Evolutionary conservation across 2,113 vertebrate genomes (phyloP), one percentile per base, ranked within the genome.

Genomic region (Rhinoderma darwinii): DNA sequence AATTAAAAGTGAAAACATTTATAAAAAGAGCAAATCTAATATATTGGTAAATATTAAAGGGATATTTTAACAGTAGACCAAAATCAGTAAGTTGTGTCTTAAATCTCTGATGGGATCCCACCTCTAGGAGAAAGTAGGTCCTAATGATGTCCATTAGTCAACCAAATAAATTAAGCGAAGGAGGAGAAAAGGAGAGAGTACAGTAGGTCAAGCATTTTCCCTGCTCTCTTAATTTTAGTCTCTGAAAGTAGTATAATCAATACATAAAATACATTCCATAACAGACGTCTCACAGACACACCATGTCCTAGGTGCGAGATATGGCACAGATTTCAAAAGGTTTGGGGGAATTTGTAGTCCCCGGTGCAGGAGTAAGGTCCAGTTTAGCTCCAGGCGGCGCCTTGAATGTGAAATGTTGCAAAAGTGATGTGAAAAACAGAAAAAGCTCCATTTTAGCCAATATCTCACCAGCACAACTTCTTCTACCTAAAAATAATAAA

Each of bases 301-400:
- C 30, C 20, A 35, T 68, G 27, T 20, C 14, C 32, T 70, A 70
- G 32, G 0, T 30, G 15, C 30, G 66, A 20, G 66, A 6, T 35
- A 70, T 20, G 6, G 66, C 66, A 70, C 66, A 70, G 17, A 70
- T 20, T 70, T 35, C 66, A 35, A 70, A 70, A 70, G 66, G 66
- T 37, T 37, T 70, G 32, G 66, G 66, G 15, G 66, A 18, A 37
- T 70, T 70, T 20, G 32, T 35, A 70, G 66, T 20, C 66, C 66
- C 66, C 17, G 37, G 9, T 70, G 66, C 66, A 70, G 66, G 32
- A 9, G 30, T 70, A 37, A 70, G 66, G 66, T 70, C 66, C 15
- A 70, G 15, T 37, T 70, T 6, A 9, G 66, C 66, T 2, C 15
- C 32, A 1, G 32, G 32, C 9, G 15, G 15, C 15, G 66, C 66